Percentiles rank a stretch among this genome's conserved stretches.
Evolutionary conservation across 2,113 vertebrate species (phyloP).

Genomic region (Heloderma charlesbogerti): DNA sequence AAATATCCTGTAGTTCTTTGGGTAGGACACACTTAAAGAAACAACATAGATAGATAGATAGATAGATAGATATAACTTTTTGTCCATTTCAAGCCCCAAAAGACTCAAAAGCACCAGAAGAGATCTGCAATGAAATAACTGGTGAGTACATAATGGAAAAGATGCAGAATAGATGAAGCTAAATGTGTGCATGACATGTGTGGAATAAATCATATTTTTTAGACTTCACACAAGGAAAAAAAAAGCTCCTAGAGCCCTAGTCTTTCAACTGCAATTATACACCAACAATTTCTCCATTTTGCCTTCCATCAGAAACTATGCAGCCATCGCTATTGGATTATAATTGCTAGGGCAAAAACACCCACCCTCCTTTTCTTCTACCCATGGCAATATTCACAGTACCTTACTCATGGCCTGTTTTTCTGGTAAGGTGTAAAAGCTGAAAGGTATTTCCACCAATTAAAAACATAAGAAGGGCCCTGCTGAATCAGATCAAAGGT

Average conservation of each 20-base stretch:
- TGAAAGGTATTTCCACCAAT: constrained; percentile 20
- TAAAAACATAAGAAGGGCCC: neutral
- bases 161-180: no score
- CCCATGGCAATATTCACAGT: neutral
- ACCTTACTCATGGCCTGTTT: neutral
- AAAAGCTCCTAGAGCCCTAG: neutral
- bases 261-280: neutral
- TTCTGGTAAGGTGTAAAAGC: neutral
- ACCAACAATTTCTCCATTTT: neutral
- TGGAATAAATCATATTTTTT: no score
- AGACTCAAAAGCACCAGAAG: no score
- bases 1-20: no score
- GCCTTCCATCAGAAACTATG: neutral
- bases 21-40: no score
- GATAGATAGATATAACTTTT: no score
- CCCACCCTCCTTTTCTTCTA: neutral
- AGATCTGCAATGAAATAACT: no score
- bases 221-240: no score
- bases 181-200: no score
- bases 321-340: neutral
- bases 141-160: no score
- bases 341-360: neutral
- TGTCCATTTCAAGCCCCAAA: no score
- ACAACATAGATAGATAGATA: no score
- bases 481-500: neutral